Conservation (phyloP, 2,113 vertebrate species). For the Tor tambroides region DNA sequence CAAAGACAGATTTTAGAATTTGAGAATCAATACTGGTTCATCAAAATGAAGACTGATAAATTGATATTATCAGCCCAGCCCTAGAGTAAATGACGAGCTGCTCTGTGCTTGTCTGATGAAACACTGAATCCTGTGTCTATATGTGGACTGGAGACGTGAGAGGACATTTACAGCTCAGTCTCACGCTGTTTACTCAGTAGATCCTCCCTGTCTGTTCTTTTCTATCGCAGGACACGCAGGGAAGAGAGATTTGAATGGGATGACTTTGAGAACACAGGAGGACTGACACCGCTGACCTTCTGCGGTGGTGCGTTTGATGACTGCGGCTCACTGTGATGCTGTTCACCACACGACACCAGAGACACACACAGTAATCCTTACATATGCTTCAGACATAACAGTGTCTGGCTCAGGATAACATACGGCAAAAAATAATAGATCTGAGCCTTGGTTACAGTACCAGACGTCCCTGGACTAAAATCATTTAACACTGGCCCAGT, state of each 20-base stretch:
- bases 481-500: neutral
- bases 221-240: neutral
- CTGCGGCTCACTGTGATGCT: neutral
- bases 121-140: neutral
- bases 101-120: neutral
- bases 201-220: neutral
- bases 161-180: neutral
- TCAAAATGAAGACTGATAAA: neutral
- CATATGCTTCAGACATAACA: neutral
- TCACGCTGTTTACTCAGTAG: neutral
- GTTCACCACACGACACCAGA: neutral
- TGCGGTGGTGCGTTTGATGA: neutral
- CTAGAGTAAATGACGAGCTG: neutral
- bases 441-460: neutral
- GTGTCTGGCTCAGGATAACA: neutral
- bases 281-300: neutral
- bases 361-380: neutral
- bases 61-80: neutral
- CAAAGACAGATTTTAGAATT: neutral
- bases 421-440: neutral
- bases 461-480: neutral
- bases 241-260: neutral
- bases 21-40: neutral
- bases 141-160: neutral
- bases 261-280: neutral